phyloP scores from a whole-genome alignment of 2,888 invertebrate species.

The Papilio protenor region DNA sequence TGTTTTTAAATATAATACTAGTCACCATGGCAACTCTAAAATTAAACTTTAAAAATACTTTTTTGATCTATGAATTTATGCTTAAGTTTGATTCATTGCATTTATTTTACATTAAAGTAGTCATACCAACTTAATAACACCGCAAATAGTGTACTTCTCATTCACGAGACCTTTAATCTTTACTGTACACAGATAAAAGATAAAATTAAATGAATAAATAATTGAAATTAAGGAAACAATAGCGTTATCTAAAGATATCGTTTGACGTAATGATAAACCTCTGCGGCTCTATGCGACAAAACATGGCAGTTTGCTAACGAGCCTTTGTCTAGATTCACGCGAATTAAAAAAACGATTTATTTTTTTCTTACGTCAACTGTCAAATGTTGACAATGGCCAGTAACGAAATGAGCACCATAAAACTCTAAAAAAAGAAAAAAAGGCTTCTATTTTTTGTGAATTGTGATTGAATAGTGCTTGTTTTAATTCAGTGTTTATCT shows the following conservation, averaged over 20 bases:
- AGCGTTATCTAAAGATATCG: conserved; percentile 52
- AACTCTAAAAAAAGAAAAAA: neutral
- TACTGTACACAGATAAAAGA: conserved; percentile 40
- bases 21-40: too few relatives aligned
- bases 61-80: too few relatives aligned
- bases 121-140: neutral
- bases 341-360: conserved; percentile 4
- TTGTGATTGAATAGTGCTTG: neutral
- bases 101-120: neutral
- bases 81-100: too few relatives aligned
- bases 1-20: neutral
- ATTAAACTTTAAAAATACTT: too few relatives aligned
- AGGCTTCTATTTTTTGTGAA: neutral
- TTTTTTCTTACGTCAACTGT: neutral
- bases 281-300: conserved; percentile 49
- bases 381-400: neutral
- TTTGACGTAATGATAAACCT: conserved; percentile 43
- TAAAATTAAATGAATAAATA: conserved; percentile 46
- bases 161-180: conserved; percentile 6
- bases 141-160: conserved; percentile 7
- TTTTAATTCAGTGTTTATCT: neutral
- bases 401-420: neutral
- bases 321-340: conserved; percentile 17
- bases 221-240: conserved; percentile 53
- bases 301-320: conserved; percentile 21